A percentile compares a stretch with the other conserved stretches of the same genome.
These are phyloP conservation scores for Eospalax fontanierii DNA, from an alignment of 2,797 vertebrate genomes.

Conservation along the genomic window DNA sequence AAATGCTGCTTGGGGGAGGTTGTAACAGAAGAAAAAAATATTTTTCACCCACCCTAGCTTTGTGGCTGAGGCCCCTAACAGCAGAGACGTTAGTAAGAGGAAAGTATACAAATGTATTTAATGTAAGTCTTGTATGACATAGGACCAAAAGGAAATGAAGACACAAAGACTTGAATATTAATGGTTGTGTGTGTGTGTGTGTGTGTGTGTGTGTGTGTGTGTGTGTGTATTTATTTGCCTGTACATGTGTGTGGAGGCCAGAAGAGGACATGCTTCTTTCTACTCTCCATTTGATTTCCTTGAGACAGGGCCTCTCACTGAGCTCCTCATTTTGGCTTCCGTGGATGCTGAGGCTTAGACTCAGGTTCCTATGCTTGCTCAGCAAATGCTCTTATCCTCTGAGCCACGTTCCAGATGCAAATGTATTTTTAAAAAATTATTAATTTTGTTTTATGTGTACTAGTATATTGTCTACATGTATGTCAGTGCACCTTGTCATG, in stretches of 20 bases:
- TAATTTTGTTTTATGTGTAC: too few species aligned
- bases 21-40: not conserved
- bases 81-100: not conserved
- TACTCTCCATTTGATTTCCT: not conserved
- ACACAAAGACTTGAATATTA: not conserved
- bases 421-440: too few species aligned
- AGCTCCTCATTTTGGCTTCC: not conserved
- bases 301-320: not conserved
- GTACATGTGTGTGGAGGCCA: not conserved
- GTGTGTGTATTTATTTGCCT: not conserved
- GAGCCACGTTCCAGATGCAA: not conserved
- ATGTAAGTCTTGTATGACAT: not conserved
- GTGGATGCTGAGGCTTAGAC: not conserved
- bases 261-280: not conserved
- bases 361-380: not conserved
- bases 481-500: too few species aligned
- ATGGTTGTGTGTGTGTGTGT: not conserved
- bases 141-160: not conserved
- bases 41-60: not conserved
- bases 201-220: too few species aligned
- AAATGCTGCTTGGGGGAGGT: not conserved
- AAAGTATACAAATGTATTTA: not conserved
- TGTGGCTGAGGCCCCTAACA: not conserved
- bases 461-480: not conserved
- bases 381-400: not conserved